Conservation (phyloP, 2,888 invertebrate genomes). For the Epiblema foenella region DNA sequence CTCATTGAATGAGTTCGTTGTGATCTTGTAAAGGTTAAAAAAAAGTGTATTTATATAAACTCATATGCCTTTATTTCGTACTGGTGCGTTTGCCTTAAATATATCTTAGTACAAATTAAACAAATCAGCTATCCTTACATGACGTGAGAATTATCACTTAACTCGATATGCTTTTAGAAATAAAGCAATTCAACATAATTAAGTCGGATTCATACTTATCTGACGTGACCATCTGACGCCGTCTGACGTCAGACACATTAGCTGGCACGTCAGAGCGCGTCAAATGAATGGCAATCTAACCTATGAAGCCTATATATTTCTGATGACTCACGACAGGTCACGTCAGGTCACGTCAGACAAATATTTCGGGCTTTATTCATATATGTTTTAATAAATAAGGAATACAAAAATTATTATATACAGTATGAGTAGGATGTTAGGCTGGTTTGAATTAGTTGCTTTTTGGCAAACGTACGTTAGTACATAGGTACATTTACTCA, state of each 20-base stretch:
- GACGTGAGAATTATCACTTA: conserved; percentile 71
- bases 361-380: conserved; percentile 50
- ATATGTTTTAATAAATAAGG: conserved; percentile 57
- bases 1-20: too few relatives aligned
- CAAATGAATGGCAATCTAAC: too few relatives aligned
- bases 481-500: too few relatives aligned
- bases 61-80: conserved; percentile 85
- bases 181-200: conserved; percentile 61
- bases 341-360: too few relatives aligned
- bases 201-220: too few relatives aligned
- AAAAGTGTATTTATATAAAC: conserved; percentile 65
- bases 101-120: conserved; percentile 78
- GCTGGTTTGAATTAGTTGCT: conserved; percentile 7
- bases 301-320: too few relatives aligned
- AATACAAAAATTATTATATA: conserved; percentile 47
- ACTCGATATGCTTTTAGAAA: conserved; percentile 74
- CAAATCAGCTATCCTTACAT: conserved; percentile 68
- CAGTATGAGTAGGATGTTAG: conserved; percentile 29
- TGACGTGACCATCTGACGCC: too few relatives aligned
- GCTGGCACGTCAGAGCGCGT: too few relatives aligned
- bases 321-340: too few relatives aligned
- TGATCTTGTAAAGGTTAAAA: background rate
- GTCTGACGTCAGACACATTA: too few relatives aligned
- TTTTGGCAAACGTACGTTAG: background rate
- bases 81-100: conserved; percentile 83